These are phyloP conservation scores for Remorina albescens DNA, from an alignment of 2,797 vertebrate species.

Conservation along the genomic window DNA sequence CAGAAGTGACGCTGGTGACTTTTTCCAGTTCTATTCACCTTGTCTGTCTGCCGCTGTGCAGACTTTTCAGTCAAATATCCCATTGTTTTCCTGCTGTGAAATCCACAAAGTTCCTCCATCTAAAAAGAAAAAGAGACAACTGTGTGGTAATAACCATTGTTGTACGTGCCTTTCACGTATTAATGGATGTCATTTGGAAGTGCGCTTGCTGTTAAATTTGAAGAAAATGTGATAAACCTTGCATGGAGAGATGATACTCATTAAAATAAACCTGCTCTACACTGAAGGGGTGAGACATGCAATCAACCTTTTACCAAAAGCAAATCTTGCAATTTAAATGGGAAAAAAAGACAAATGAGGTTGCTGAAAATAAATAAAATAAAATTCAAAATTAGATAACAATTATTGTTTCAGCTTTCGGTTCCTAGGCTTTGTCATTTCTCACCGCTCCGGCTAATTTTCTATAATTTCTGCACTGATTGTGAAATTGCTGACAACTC, in stretches of 20 bases:
- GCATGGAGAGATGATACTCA: slow-evolving; percentile 76
- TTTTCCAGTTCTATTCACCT: slow-evolving; percentile 66
- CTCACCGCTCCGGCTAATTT: slow-evolving; percentile 52
- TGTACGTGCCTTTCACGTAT: slow-evolving; percentile 74
- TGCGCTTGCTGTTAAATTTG: slow-evolving; percentile 70
- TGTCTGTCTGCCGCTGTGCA: slow-evolving; percentile 63
- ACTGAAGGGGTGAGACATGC: slow-evolving; percentile 54
- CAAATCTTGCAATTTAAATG: slow-evolving; percentile 30
- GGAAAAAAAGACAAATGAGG: slow-evolving; percentile 16
- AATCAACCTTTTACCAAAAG: slow-evolving; percentile 50
- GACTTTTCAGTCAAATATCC: slow-evolving; percentile 68
- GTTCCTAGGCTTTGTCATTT: slow-evolving; percentile 39
- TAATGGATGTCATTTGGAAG: slow-evolving; percentile 79
- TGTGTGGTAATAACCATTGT: slow-evolving; percentile 77
- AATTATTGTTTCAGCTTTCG: slow-evolving; percentile 62
- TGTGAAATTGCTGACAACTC: slow-evolving; percentile 53
- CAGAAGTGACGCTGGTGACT: slow-evolving; percentile 62
- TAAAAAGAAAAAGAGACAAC: slow-evolving; percentile 40
- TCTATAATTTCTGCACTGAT: slow-evolving; percentile 49
- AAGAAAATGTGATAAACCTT: slow-evolving; percentile 79
- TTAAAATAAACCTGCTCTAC: slow-evolving; percentile 67
- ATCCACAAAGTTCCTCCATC: slow-evolving; percentile 66
- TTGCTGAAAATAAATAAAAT: slow-evolving; percentile 29
- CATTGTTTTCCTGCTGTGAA: slow-evolving; percentile 75
- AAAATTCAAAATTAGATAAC: slow-evolving; percentile 49